A percentile compares a stretch with the other conserved stretches of the same genome.
Evolutionary conservation across 2,113 vertebrate genomes (phyloP).

Genomic region (Uria lomvia): DNA sequence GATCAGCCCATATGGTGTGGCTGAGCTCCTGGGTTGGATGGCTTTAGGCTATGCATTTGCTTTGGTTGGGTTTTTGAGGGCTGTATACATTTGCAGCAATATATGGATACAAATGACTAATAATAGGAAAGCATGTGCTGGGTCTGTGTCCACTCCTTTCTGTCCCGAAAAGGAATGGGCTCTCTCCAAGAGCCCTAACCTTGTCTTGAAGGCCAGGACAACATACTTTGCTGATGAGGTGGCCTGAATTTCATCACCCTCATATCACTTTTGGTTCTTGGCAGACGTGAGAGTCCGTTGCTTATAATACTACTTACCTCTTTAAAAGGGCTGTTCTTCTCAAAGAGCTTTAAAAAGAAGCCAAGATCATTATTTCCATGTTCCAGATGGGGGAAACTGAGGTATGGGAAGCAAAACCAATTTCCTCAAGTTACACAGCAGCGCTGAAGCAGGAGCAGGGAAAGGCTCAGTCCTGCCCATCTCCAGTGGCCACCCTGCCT

Average conservation of each 20-base stretch:
- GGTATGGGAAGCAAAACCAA: not conserved
- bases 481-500: not conserved
- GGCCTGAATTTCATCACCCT: conserved; percentile 60
- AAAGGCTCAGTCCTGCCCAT: not conserved
- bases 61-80: not conserved
- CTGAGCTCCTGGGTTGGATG: not conserved
- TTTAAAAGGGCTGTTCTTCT: conserved; percentile 35
- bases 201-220: conserved; percentile 66
- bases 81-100: not conserved
- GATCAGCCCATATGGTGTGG: accelerated
- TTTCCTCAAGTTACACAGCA: not conserved
- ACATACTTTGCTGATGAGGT: conserved; percentile 60
- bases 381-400: conserved; percentile 4
- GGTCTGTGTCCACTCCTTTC: conserved; percentile 47
- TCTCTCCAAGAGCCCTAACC: conserved; percentile 45
- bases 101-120: conserved; percentile 43
- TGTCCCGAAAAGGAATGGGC: conserved; percentile 50
- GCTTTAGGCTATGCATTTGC: not conserved
- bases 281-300: not conserved
- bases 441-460: not conserved
- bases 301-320: conserved; percentile 51
- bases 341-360: conserved; percentile 42
- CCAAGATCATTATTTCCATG: not conserved
- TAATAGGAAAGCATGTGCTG: conserved; percentile 51
- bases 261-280: conserved; percentile 63